A percentile compares a stretch with the other conserved stretches of the same genome.
phyloP scores from a whole-genome alignment of 2,888 invertebrate genomes.

The Lithophane socia region DNA sequence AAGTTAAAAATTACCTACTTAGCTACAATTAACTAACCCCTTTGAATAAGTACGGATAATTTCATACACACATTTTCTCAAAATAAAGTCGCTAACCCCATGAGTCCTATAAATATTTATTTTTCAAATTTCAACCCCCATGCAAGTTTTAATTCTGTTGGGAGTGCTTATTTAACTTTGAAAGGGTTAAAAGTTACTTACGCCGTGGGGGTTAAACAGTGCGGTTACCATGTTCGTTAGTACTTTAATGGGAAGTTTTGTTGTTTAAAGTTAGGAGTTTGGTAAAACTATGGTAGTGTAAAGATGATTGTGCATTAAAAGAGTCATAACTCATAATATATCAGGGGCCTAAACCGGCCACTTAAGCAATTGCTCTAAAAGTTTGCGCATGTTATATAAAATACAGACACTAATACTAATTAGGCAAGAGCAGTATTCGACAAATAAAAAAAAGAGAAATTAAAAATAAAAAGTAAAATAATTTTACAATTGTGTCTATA shows the following conservation, averaged over 20 bases:
- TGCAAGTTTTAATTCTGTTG: conserved; percentile 37
- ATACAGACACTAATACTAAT: no score
- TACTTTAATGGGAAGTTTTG: conserved; percentile 20
- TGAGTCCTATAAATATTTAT: conserved; percentile 23
- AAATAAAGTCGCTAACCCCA: conserved; percentile 4
- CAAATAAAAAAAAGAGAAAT: no score
- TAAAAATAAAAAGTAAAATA: no score
- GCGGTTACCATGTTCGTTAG: not conserved
- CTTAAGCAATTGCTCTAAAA: no score
- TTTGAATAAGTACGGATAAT: not conserved
- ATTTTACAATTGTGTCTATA: no score
- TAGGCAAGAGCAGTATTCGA: no score
- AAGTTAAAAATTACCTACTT: no score
- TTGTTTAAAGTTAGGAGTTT: conserved; percentile 4
- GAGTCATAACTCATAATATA: no score
- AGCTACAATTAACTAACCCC: not conserved
- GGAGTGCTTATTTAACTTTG: conserved; percentile 31
- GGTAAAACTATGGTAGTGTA: not conserved
- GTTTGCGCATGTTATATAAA: no score
- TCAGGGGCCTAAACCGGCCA: no score
- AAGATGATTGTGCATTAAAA: not conserved
- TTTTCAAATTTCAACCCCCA: conserved; percentile 23
- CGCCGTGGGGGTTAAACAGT: conserved; percentile 4
- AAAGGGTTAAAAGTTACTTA: conserved; percentile 39
- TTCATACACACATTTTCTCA: not conserved